Percentiles rank a stretch among this genome's conserved stretches.
phyloP scores from a whole-genome alignment of 2,113 vertebrate species.

The Ochotona curzoniae region DNA sequence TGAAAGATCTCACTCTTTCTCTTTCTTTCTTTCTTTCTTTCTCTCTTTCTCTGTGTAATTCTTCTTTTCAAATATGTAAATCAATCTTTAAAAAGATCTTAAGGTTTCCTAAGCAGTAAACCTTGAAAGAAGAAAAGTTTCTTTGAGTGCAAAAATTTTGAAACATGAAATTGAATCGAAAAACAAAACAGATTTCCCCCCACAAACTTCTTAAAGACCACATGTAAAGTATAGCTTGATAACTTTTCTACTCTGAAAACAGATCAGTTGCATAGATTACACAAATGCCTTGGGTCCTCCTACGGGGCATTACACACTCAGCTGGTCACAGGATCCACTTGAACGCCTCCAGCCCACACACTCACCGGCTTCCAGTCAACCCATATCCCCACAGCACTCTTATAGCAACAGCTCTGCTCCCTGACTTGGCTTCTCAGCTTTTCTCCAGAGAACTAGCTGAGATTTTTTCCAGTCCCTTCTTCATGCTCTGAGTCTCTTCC shows the following conservation, averaged over 20 bases:
- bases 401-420: not conserved
- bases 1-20: too few species aligned
- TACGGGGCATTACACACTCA: not conserved
- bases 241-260: not conserved
- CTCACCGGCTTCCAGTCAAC: not conserved
- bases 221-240: not conserved
- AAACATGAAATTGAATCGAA: too few species aligned
- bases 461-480: not conserved
- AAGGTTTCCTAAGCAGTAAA: too few species aligned
- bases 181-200: too few species aligned
- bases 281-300: not conserved
- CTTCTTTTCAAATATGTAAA: too few species aligned
- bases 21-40: too few species aligned
- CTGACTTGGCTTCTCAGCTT: not conserved
- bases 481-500: not conserved
- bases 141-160: too few species aligned
- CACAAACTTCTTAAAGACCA: too few species aligned
- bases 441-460: not conserved
- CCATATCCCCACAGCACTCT: not conserved
- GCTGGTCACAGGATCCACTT: not conserved
- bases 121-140: too few species aligned
- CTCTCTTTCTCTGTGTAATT: too few species aligned
- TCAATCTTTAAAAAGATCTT: too few species aligned
- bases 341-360: not conserved
- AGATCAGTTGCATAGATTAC: not conserved